A percentile compares a stretch with the other conserved stretches of the same genome.
Conservation (phyloP, 1,140 invertebrate genomes). For the Drosophila sturtevanti region DNA sequence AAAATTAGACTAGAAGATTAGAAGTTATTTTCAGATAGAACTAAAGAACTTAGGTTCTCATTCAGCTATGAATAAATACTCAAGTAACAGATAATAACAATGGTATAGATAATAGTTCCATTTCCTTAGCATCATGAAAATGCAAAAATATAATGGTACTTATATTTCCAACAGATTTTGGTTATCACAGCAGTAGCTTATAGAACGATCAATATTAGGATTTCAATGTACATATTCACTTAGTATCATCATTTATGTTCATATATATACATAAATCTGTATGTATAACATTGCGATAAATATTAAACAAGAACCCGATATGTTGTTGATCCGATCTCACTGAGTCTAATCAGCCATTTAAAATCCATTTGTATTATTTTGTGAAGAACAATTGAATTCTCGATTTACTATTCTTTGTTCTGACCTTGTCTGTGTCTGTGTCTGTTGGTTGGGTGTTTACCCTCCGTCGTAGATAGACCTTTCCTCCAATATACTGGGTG, state of each 20-base stretch:
- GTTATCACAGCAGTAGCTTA: too few relatives aligned
- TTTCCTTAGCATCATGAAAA: too few relatives aligned
- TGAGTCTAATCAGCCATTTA: conserved; percentile 2
- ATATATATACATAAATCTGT: not conserved
- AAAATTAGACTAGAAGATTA: too few relatives aligned
- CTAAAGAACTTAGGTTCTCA: too few relatives aligned
- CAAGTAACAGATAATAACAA: too few relatives aligned
- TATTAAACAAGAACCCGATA: not conserved
- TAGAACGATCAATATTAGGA: too few relatives aligned
- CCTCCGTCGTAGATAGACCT: not conserved
- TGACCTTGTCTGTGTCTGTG: not conserved
- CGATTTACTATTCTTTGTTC: not conserved
- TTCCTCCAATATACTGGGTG: not conserved
- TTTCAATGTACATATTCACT: not conserved
- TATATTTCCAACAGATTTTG: not conserved
- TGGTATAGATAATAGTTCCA: too few relatives aligned
- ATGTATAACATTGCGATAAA: not conserved
- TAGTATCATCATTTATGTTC: too few relatives aligned
- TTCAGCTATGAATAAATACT: too few relatives aligned
- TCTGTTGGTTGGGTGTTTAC: not conserved
- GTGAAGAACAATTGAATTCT: not conserved
- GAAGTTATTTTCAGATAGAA: too few relatives aligned
- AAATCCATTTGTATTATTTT: conserved; percentile 5
- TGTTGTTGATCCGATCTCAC: not conserved
- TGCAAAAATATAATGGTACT: too few relatives aligned